Evolutionary conservation across 64 coral and sea anemone species (phyloP).

Genomic region (Stylophora pistillata): DNA sequence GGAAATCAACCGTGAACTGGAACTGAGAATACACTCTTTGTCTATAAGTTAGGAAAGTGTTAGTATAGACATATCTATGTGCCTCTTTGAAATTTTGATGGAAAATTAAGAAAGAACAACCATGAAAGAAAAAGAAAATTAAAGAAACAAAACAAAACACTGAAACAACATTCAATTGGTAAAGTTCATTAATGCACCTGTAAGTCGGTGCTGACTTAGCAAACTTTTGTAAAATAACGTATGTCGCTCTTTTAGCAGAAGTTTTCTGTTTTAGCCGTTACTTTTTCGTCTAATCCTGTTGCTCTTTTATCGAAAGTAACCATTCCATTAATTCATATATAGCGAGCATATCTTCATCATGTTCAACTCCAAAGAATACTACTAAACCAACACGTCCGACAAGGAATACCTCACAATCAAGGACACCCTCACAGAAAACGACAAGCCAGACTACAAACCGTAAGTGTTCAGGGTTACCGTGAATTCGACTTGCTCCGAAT

Average conservation of each 20-base stretch:
- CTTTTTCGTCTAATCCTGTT: too few species aligned
- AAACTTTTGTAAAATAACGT: too few species aligned
- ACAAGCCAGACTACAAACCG: not conserved
- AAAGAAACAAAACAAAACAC: too few species aligned
- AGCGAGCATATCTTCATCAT: constrained; percentile 4
- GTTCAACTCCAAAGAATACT: not conserved
- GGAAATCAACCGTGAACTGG: not conserved
- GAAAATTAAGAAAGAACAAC: too few species aligned
- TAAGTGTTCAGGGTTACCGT: not conserved
- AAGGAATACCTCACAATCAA: not conserved
- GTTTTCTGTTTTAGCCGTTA: too few species aligned
- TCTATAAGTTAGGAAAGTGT: not conserved
- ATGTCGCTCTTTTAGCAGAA: too few species aligned
- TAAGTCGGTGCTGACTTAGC: too few species aligned
- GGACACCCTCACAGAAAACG: not conserved
- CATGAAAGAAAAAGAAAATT: too few species aligned
- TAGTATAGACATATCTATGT: not conserved
- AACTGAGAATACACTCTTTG: not conserved
- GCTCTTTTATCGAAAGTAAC: not conserved
- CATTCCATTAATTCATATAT: not conserved
- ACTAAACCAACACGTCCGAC: not conserved
- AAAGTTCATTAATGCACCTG: too few species aligned
- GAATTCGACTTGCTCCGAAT: too few species aligned
- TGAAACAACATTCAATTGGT: too few species aligned
- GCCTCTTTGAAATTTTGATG: too few species aligned